Evolutionary conservation across 2,888 invertebrate species (phyloP), one percentile per base, ranked within the genome.

Genomic region (Philhelius pedissequus): DNA sequence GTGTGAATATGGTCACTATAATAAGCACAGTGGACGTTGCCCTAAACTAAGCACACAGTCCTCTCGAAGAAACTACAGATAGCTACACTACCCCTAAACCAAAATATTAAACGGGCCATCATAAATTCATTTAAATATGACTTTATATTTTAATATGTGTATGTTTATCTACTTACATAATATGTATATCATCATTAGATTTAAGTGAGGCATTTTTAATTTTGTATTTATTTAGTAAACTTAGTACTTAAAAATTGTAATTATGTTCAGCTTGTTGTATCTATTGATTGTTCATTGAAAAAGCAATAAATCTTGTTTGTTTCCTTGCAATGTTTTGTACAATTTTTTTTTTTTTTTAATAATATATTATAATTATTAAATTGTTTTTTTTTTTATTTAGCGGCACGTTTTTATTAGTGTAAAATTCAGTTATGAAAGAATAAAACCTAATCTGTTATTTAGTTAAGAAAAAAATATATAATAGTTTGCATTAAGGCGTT

Each of bases 1-100:
- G 27, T 91, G 90, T 86, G 90, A 88, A 58, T 89, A 88, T 64
- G 91, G 91, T 30, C 70, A 86, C 3, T 91, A 91, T 48, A 89
- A 86, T 75, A 81, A 62, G 30, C 87, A 87, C 50, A 87, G 84
- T 13, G 91, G 91, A n/a, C 90, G 91, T n/a, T 91, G 91, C 78
- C 91, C 91, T n/a, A 89, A 87, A 8, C 79, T 84, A 9, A 86
- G 87, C 60, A 75, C 80, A 64, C 54, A 66, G 9, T 45, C 64
- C 22, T 52, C 82, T n/a, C 86, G 71, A 8, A 82, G 80, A 64
- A 87, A 88, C 48, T 86, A 87, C 62, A 88, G 88, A 70, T 88
- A 82, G 62, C 66, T 35, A 7, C 11, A 13, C 6, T 13, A 48
- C 25, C 13, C 13, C 18, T 15, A 30, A 22, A 25, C 15, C 11